phyloP scores from a whole-genome alignment of 2,888 invertebrate genomes.

The Brachynemurus nebulosus region DNA sequence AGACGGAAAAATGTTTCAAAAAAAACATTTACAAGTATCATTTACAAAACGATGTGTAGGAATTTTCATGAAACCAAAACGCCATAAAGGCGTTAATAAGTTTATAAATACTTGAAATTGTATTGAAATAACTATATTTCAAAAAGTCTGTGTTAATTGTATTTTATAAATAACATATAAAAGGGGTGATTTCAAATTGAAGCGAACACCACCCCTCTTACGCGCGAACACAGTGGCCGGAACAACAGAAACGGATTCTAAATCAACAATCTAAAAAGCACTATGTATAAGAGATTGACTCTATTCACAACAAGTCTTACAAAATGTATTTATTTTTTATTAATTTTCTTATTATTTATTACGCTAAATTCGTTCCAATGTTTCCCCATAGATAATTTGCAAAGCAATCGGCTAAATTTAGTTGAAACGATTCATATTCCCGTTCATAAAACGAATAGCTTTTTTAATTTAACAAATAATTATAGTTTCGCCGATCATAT shows the following conservation, averaged over 20 bases:
- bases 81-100: constrained; percentile 4
- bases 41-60: constrained; percentile 4
- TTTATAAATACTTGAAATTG: constrained; percentile 1
- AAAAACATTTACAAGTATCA: neutral
- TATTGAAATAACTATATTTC: no score
- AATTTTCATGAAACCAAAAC: constrained; percentile 8
- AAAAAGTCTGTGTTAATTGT: no score
- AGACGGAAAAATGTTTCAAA: constrained; percentile 3
- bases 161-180: no score
- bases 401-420: neutral
- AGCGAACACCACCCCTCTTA: no score
- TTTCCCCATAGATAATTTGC: constrained; percentile 10
- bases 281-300: constrained; percentile 10
- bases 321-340: constrained; percentile 11
- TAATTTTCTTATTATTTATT: constrained; percentile 8
- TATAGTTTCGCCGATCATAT: neutral
- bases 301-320: constrained; percentile 5
- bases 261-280: constrained; percentile 1
- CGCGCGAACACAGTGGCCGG: no score
- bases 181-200: no score
- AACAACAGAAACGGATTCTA: neutral
- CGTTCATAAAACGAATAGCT: no score
- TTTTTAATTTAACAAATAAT: neutral
- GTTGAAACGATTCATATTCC: constrained; percentile 5
- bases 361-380: constrained; percentile 7